Percentiles rank a stretch among this genome's conserved stretches.
phyloP scores from a whole-genome alignment of 2,888 invertebrate genomes.

The Meganola albula region DNA sequence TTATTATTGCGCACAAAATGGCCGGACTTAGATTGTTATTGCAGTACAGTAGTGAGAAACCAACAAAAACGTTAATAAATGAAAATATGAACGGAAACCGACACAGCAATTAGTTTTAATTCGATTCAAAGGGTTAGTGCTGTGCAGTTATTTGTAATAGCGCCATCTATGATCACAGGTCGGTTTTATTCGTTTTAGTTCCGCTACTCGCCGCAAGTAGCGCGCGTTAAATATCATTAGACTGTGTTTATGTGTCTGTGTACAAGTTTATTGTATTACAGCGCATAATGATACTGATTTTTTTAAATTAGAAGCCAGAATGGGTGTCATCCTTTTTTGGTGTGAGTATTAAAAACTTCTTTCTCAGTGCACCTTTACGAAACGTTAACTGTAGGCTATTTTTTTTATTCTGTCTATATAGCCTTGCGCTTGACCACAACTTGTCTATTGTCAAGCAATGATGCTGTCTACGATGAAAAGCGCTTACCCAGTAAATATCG shows the following conservation, averaged over 20 bases:
- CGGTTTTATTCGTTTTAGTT: conserved; percentile 45
- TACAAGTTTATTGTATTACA: no score
- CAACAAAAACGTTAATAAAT: conserved; percentile 41
- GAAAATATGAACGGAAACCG: conserved; percentile 42
- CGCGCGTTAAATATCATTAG: conserved; percentile 36
- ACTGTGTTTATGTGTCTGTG: no score
- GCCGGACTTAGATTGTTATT: conserved; percentile 27
- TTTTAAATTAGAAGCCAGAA: conserved; percentile 10
- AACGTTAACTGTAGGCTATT: no score
- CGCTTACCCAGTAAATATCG: no score
- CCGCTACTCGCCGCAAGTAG: conserved; percentile 35
- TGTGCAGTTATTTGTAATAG: conserved; percentile 32
- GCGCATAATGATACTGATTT: no score
- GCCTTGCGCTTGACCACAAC: no score
- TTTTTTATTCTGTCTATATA: no score
- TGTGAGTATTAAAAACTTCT: no score
- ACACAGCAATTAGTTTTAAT: conserved; percentile 44
- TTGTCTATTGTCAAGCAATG: no score
- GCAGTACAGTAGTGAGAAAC: conserved; percentile 30
- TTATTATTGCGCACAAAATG: conserved; percentile 42
- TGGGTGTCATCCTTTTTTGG: no score
- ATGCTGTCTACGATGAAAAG: no score
- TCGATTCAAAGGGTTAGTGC: conserved; percentile 33
- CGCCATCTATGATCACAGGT: conserved; percentile 51
- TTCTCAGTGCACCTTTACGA: no score